These are phyloP conservation scores for Anhinga anhinga DNA, from an alignment of 2,113 vertebrate species.

Conservation along the genomic window DNA sequence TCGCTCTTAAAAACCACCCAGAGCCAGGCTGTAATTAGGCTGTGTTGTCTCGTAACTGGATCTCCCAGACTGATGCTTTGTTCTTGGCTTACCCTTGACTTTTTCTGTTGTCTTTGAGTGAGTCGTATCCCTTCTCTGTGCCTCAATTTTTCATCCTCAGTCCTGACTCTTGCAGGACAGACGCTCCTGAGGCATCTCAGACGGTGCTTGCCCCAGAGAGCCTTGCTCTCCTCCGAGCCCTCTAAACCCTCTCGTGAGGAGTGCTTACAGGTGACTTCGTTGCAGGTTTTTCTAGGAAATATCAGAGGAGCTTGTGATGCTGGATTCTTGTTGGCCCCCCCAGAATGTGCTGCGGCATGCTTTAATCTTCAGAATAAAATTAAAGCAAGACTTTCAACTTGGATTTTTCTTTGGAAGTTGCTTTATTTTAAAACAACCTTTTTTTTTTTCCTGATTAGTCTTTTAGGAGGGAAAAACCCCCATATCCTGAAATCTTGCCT, in stretches of 20 bases:
- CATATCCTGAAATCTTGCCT: not conserved
- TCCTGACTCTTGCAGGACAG: not conserved
- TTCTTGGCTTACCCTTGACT: constrained; percentile 26
- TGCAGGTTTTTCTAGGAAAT: not conserved
- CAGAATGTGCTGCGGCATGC: not conserved
- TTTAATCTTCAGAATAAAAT: not conserved
- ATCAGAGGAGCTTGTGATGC: not conserved
- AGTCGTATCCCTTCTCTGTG: fast-evolving
- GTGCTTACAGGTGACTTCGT: not conserved
- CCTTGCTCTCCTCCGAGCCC: not conserved
- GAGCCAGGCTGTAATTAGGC: not conserved
- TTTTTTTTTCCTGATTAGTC: not conserved
- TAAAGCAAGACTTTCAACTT: not conserved
- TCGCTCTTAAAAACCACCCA: not conserved
- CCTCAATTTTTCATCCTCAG: not conserved
- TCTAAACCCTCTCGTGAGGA: not conserved
- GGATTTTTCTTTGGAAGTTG: not conserved
- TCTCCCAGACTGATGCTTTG: not conserved
- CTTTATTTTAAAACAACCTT: not conserved
- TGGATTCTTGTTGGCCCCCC: not conserved
- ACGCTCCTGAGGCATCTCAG: not conserved
- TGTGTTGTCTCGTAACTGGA: not conserved
- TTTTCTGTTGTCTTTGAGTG: fast-evolving
- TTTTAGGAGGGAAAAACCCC: not conserved
- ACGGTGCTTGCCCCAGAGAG: not conserved